These are phyloP conservation scores for Temnothorax longispinosus DNA, from an alignment of 1,140 invertebrate genomes.

Conservation along the genomic window DNA sequence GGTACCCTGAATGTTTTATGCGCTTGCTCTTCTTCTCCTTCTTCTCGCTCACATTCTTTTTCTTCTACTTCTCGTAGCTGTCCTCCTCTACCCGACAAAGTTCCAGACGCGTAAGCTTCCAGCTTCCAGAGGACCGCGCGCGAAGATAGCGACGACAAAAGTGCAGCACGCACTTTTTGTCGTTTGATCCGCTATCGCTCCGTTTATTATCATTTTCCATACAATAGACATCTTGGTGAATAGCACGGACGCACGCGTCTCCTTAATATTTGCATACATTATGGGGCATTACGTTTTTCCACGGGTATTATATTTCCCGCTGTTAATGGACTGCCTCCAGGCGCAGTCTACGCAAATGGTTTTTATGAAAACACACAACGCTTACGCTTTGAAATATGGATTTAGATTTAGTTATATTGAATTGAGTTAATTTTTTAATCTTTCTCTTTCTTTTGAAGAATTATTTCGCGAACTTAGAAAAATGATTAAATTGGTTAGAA, in stretches of 20 bases:
- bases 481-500: conserved; percentile 6
- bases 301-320: conserved; percentile 2
- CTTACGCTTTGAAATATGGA: conserved; percentile 4
- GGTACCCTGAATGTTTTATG: conserved; percentile 82
- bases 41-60: conserved; percentile 47
- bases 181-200: background rate
- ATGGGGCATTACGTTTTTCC: conserved; percentile 1
- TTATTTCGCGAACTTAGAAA: background rate
- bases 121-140: conserved; percentile 27
- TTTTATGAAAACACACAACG: background rate
- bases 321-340: background rate
- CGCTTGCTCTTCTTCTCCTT: conserved; percentile 66
- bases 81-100: conserved; percentile 9
- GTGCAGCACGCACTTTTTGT: conserved; percentile 47
- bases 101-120: conserved; percentile 55
- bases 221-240: conserved; percentile 55
- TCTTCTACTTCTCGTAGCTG: background rate
- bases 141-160: background rate
- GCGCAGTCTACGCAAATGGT: conserved; percentile 3
- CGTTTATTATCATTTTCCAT: conserved; percentile 66
- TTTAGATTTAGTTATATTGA: conserved; percentile 10
- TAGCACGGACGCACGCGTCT: conserved; percentile 18
- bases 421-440: conserved; percentile 10
- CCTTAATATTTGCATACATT: conserved; percentile 60
- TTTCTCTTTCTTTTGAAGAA: background rate